Base-by-base conservation (phyloP, 2,888 invertebrate species). In the Agrotis ipsilon region DNA sequence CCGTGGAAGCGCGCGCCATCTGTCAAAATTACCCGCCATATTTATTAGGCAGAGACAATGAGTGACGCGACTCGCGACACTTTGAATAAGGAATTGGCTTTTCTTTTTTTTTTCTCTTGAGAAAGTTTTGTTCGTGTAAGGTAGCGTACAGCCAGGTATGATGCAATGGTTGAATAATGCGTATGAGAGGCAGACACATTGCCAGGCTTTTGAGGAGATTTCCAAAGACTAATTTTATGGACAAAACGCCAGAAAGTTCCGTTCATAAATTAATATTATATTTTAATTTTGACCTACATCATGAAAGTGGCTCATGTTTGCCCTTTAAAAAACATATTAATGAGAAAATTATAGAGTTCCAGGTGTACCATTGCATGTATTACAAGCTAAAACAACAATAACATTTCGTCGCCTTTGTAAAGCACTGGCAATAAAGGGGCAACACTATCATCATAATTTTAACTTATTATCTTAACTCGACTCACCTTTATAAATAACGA, bases 1-100 rank as follows among this genome's bases (percentile, higher is more conserved):
- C 93, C 95, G 91, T 88, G 89, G 88, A 88, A 89, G 87, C 90
- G 91, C 89, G 90, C 89, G 88, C 90, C 93, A 94, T 93, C 93
- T 91, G 94, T 95, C 95, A 94, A 93, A 90, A 92, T 94, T 92
- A 90, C 84, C 83, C 90, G 90, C 91, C 91, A 91, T 91, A 90
- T 91, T 93, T 92, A 90, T 92, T 87, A 87, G 70, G 70, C 80
- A 85, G 70, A 87, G 82, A 90, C 88, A 90, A 90, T 87, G 71
- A 84, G 75, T 75, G 82, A 75, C 82, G 72, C 61, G 77, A 74
- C 74, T 70, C 80, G 72, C 72, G 77, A 80, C 80, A 74, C 59
- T 81, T 86, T 86, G 80, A 86, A 82, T 85, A 77, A 64, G 66
- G 67, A 84, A 78, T 84, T 66, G 69, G 16, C 55, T 70, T 68